Conservation (phyloP, 2,113 vertebrate species). For the Oceanites oceanicus region DNA sequence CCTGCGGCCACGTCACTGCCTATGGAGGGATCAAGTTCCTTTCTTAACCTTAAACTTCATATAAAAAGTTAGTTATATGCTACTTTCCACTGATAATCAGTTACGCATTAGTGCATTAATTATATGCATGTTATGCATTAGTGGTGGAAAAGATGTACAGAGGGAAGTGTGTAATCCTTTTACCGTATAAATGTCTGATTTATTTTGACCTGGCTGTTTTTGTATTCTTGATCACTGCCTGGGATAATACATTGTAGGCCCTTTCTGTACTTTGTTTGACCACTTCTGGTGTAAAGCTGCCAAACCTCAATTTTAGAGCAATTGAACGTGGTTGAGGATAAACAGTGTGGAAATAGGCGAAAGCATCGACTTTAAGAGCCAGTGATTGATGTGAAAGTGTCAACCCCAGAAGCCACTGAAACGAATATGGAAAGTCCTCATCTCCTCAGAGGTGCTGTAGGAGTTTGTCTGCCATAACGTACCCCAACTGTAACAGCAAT, state of each 20-base stretch:
- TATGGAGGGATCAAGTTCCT: not conserved
- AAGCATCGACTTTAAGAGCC: not conserved
- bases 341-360: not conserved
- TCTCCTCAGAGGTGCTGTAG: not conserved
- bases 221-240: not conserved
- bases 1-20: fast-evolving
- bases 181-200: not conserved
- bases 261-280: not conserved
- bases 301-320: not conserved
- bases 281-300: not conserved
- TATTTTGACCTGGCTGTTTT: not conserved
- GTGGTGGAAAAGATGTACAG: not conserved
- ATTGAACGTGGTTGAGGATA: not conserved
- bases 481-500: not conserved
- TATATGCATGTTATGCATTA: not conserved
- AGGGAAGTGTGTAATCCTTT: not conserved
- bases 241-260: not conserved
- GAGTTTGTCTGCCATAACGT: not conserved
- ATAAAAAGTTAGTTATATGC: not conserved
- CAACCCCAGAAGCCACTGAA: not conserved
- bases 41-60: not conserved
- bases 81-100: not conserved
- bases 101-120: not conserved
- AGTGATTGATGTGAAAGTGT: not conserved
- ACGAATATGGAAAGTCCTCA: not conserved